Evolutionary conservation across 1,140 invertebrate species (phyloP), one percentile per base, ranked within the genome.

Genomic region (Drosophila serrata): DNA sequence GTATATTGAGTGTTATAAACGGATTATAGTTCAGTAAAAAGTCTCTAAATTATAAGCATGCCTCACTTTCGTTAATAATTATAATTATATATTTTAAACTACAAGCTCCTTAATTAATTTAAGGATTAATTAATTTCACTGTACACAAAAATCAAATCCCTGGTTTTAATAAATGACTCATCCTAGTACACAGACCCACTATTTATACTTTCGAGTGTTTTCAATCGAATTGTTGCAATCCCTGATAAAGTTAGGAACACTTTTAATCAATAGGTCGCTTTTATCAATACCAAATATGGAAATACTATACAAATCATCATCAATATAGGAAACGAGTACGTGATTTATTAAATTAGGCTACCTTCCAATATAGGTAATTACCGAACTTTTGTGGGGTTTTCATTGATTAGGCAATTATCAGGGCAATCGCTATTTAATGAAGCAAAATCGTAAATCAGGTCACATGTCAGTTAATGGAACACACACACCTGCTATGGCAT

Each of bases 391-490:
- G 31, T 61, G 65, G 24, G 55, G 46, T 37, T 78, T 73, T 65
- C 37, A 49, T 67, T 77, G 76, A 88, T 87, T 80, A 72, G 63
- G 51, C 46, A 59, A 78, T 81, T 79, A 84, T 88, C 81, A 42
- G 42, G 24, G 13, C 33, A 45, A 65, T 68, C 45, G 48, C 22
- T 59, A 69, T 74, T 87, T 75, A 74, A 80, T 73, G 78, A 74
- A 40, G 35, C 58, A 39, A 68, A 72, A 60, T 53, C 61, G 55
- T 82, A 76, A 75, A 65, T 79, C 59, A 65, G 63, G 63, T 82
- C 84, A 88, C 82, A 86, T 82, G 75, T 67, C 79, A 68, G 17
- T 33, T 45, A 27, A 43, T 63, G 45, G 49, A 62, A 29, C 46
- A 35, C 39, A 37, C 33, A 37, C 48, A 39, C 40, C 42, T 48